Evolutionary conservation across 2,113 vertebrate genomes (phyloP), one percentile per base, ranked within the genome.

Genomic region (Scortum barcoo): DNA sequence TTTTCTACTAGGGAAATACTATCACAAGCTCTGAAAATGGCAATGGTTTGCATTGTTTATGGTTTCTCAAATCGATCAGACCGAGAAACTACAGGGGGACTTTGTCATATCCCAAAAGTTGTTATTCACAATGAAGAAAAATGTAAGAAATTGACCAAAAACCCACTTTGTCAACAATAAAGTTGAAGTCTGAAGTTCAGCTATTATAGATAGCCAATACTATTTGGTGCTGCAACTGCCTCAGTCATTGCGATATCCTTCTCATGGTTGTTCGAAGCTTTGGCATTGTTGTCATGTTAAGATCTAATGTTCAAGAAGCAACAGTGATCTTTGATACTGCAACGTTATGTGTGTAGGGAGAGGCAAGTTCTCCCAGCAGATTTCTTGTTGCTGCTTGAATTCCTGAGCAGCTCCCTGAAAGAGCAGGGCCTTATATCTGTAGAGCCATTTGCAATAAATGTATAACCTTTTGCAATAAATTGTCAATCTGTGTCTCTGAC

Each of bases 291-390:
- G 57, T 69, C 44, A 33, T 46, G 26, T 14, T 44, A 63, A 71
- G 24, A 30, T 42, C 24, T 17, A 33, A 24, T 46, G 14, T 24
- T 7, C 62, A 69, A 48, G 40, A n/a, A n/a, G n/a, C n/a, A n/a
- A 82, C 36, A 71, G 57, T 6, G 2, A 44, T 53, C 24, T 70
- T 17, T 56, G 57, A 70, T 28, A 65, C 16, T 46, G 42, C 60
- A 48, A 57, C 58, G 42, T 36, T 19, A 40, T 74, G 44, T 51
- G 40, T 60, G 33, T n/a, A 7, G 14, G 2, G 6, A 26, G 9
- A 57, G 10, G 60, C 50, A 63, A 17, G 40, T 58, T 66, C 13
- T 38, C 13, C 48, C 26, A 51, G 38, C 17, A 58, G 42, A 38
- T 44, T 61, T 2, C 7, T 24, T 72, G 8, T 51, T 57, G n/a